These are phyloP conservation scores for Himalopsyche tibetana DNA, from an alignment of 2,888 invertebrate genomes.

Conservation along the genomic window DNA sequence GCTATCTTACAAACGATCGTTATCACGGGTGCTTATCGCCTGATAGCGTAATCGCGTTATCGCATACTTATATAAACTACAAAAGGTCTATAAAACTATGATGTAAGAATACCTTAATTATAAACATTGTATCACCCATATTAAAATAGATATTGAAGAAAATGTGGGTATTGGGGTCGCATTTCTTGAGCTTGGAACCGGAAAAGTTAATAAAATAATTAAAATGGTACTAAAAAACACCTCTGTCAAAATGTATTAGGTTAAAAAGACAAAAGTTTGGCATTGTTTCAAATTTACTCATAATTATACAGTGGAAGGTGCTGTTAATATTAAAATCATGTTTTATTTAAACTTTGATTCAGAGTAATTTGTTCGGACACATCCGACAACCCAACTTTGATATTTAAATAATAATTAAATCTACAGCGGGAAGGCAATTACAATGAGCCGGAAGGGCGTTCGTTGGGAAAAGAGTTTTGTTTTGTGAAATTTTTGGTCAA, in stretches of 20 bases:
- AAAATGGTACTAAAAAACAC: neutral
- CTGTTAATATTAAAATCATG: neutral
- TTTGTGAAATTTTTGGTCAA: too few relatives aligned
- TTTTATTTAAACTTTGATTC: conserved; percentile 18
- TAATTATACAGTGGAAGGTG: neutral
- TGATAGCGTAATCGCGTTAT: too few relatives aligned
- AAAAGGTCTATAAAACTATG: too few relatives aligned
- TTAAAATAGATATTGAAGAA: too few relatives aligned
- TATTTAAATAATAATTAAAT: conserved; percentile 11
- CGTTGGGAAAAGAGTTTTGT: neutral
- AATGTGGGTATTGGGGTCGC: too few relatives aligned
- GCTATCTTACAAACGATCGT: too few relatives aligned
- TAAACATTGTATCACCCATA: too few relatives aligned
- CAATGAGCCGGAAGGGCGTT: neutral
- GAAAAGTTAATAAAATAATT: neutral
- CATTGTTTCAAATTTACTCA: neutral
- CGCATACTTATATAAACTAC: too few relatives aligned
- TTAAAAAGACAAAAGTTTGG: neutral
- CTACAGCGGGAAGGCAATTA: neutral
- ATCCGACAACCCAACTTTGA: neutral
- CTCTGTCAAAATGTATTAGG: neutral
- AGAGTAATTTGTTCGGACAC: neutral
- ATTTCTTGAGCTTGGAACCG: too few relatives aligned
- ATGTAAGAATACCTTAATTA: too few relatives aligned
- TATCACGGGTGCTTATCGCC: too few relatives aligned